Evolutionary conservation across 1,140 invertebrate genomes (phyloP).

Genomic region (Diabrotica undecimpunctata): DNA sequence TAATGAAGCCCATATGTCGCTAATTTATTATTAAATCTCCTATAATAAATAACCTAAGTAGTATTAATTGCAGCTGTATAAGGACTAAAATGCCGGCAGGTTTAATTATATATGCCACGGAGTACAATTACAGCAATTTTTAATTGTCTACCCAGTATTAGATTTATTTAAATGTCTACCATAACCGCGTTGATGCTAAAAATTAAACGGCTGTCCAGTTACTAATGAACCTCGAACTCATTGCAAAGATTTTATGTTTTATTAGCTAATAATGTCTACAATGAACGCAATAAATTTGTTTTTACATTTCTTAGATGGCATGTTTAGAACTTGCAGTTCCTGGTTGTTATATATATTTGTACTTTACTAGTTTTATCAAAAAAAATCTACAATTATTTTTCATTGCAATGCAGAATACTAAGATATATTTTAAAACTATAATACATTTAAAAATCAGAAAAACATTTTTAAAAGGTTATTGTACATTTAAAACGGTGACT

Average conservation of each 20-base stretch:
- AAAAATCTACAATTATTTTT: no score
- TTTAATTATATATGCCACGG: background rate
- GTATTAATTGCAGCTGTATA: slow-evolving; percentile 1
- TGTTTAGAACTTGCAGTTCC: no score
- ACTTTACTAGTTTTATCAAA: no score
- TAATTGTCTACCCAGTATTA: background rate
- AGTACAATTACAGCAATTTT: background rate
- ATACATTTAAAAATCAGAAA: no score
- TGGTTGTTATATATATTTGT: no score
- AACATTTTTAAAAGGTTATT: no score
- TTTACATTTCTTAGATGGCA: no score
- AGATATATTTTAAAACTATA: no score
- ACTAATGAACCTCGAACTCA: slow-evolving; percentile 4
- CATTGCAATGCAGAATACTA: no score
- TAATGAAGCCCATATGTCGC: background rate
- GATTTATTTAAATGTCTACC: background rate
- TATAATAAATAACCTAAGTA: background rate
- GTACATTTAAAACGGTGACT: no score
- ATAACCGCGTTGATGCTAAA: background rate
- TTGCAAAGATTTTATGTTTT: slow-evolving; percentile 2
- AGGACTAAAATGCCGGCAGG: background rate
- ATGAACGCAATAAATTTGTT: background rate
- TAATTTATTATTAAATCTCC: background rate
- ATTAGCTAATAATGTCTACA: background rate
- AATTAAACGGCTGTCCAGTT: background rate